These are phyloP conservation scores for Strix uralensis DNA, from an alignment of 2,113 vertebrate species.

Conservation along the genomic window DNA sequence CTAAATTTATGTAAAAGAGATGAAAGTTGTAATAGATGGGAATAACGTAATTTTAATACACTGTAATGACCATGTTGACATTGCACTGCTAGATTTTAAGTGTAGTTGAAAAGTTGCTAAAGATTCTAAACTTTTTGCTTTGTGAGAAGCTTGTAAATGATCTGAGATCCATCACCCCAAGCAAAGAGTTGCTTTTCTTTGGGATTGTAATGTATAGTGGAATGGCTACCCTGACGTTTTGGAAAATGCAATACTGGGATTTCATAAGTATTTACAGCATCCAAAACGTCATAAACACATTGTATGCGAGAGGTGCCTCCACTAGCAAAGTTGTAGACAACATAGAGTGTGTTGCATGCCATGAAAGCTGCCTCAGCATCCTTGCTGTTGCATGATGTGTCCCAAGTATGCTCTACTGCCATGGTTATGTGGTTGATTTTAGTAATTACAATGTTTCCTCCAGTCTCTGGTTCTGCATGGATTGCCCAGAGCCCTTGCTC, in stretches of 20 bases:
- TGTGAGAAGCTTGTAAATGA: constrained; percentile 87
- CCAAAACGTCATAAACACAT: constrained; percentile 88
- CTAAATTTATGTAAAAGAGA: neutral
- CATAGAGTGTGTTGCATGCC: constrained; percentile 87
- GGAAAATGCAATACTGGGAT: constrained; percentile 83
- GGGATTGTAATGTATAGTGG: constrained; percentile 87
- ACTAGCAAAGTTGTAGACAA: constrained; percentile 83
- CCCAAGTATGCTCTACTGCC: constrained; percentile 85
- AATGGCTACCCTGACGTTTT: constrained; percentile 84
- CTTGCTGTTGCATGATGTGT: constrained; percentile 83
- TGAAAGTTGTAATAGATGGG: neutral
- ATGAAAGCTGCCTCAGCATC: constrained; percentile 90
- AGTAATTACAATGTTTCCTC: constrained; percentile 84
- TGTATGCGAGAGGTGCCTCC: constrained; percentile 84
- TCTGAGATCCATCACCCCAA: constrained; percentile 94
- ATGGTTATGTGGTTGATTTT: constrained; percentile 82
- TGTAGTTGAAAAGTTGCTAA: neutral
- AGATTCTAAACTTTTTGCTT: constrained; percentile 58
- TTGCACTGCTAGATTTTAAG: neutral
- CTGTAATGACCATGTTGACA: neutral
- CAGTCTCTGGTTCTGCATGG: constrained; percentile 81
- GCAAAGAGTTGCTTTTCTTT: constrained; percentile 88
- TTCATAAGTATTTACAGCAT: constrained; percentile 61
- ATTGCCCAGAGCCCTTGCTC: constrained; percentile 94
- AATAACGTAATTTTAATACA: neutral